phyloP scores from a whole-genome alignment of 2,797 vertebrate genomes.

The Peromyscus melanophrys region DNA sequence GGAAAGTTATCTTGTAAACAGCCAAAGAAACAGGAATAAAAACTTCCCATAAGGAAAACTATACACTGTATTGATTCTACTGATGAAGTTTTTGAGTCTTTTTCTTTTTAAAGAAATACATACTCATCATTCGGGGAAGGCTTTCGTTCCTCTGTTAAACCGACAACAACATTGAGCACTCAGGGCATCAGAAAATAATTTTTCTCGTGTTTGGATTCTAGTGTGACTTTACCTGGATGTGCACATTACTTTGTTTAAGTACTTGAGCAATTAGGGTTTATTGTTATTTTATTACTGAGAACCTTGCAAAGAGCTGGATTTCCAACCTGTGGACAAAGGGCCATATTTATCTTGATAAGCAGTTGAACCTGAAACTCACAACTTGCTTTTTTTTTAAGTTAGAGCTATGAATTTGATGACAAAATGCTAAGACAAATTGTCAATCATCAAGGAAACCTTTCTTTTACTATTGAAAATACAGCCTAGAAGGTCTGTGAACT shows the following conservation, averaged over 20 bases:
- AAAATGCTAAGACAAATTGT: slow-evolving; percentile 66
- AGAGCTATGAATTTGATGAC: slow-evolving; percentile 65
- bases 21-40: neutral
- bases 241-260: slow-evolving; percentile 61
- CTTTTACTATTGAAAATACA: slow-evolving; percentile 69
- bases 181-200: slow-evolving; percentile 77
- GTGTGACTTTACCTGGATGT: slow-evolving; percentile 53
- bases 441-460: slow-evolving; percentile 67
- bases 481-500: slow-evolving; percentile 58
- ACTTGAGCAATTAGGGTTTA: slow-evolving; percentile 65
- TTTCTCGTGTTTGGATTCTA: slow-evolving; percentile 64
- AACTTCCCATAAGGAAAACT: neutral
- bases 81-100: neutral
- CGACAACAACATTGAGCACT: neutral
- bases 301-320: neutral
- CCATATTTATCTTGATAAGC: slow-evolving; percentile 72
- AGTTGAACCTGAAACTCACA: slow-evolving; percentile 66
- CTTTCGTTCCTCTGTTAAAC: neutral
- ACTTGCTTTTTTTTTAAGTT: slow-evolving; percentile 73
- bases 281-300: slow-evolving; percentile 68
- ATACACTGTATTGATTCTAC: neutral
- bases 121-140: neutral
- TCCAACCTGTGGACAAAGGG: neutral
- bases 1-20: neutral
- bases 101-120: slow-evolving; percentile 59